Percentiles rank a stretch among this genome's conserved stretches.
Evolutionary conservation across 2,888 invertebrate species (phyloP).

Genomic region (Hydrotaea diabolus): DNA sequence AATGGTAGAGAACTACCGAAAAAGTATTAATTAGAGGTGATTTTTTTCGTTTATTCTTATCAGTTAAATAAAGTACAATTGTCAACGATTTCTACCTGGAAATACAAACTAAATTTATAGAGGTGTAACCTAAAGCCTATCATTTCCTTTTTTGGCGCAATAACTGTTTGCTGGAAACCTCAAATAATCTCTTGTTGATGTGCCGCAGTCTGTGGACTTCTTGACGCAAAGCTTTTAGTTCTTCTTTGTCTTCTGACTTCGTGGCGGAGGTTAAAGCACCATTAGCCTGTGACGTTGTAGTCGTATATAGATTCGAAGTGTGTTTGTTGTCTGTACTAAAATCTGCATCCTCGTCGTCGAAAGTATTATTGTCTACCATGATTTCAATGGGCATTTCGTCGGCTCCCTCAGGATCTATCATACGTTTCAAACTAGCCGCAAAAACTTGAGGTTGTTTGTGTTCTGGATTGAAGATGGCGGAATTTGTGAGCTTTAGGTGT

Average conservation of each 20-base stretch:
- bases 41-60: conserved; percentile 54
- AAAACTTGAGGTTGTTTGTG: conserved; percentile 83
- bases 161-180: conserved; percentile 82
- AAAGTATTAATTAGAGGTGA: conserved; percentile 62
- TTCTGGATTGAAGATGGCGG: conserved; percentile 83
- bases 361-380: conserved; percentile 70
- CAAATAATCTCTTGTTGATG: conserved; percentile 84
- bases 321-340: neutral
- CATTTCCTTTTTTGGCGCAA: conserved; percentile 70
- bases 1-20: conserved; percentile 22
- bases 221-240: conserved; percentile 59
- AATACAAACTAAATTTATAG: conserved; percentile 14
- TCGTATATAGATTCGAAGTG: too few species aligned
- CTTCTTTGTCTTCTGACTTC: conserved; percentile 47
- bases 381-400: conserved; percentile 81
- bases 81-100: conserved; percentile 25
- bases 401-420: conserved; percentile 81
- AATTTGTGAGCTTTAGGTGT: conserved; percentile 84
- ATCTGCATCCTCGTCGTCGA: conserved; percentile 33
- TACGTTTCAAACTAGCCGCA: conserved; percentile 85
- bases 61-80: conserved; percentile 53
- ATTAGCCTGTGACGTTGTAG: neutral
- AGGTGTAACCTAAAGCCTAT: neutral
- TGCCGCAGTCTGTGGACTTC: conserved; percentile 71
- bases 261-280: neutral